Conservation (phyloP, 2,888 invertebrate species). For the Papilio elwesi region DNA sequence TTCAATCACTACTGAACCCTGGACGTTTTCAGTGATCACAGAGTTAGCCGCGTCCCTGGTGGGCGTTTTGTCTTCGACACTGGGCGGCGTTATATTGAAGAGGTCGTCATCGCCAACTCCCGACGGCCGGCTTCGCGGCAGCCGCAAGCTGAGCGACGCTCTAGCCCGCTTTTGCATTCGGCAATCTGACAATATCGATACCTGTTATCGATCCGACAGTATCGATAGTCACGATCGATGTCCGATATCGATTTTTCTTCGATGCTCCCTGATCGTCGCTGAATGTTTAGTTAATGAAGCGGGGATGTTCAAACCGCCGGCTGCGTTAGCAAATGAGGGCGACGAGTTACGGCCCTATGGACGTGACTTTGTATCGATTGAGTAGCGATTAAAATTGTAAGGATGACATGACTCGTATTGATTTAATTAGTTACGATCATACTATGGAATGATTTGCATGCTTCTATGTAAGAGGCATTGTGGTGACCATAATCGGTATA, state of each 20-base stretch:
- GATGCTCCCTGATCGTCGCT: slow-evolving; percentile 41
- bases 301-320: slow-evolving; percentile 51
- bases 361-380: slow-evolving; percentile 38
- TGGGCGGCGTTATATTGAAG: slow-evolving; percentile 79
- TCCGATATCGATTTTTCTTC: slow-evolving; percentile 13
- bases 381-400: slow-evolving; percentile 31
- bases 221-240: slow-evolving; percentile 26
- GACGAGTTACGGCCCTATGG: slow-evolving; percentile 45
- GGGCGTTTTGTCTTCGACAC: slow-evolving; percentile 74
- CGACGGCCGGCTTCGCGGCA: slow-evolving; percentile 76
- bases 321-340: slow-evolving; percentile 56
- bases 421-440: slow-evolving; percentile 10
- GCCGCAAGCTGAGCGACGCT: slow-evolving; percentile 72
- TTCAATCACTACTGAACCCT: slow-evolving; percentile 42
- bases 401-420: neutral
- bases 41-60: slow-evolving; percentile 53
- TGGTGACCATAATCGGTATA: slow-evolving; percentile 17
- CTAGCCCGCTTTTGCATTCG: slow-evolving; percentile 77
- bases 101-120: slow-evolving; percentile 69
- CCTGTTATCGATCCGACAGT: slow-evolving; percentile 43
- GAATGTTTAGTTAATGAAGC: slow-evolving; percentile 53
- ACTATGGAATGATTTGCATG: slow-evolving; percentile 12
- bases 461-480: neutral
- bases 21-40: slow-evolving; percentile 47
- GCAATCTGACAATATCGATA: slow-evolving; percentile 75